phyloP scores from a whole-genome alignment of 2,888 invertebrate genomes.

The Bellardia pandia region DNA sequence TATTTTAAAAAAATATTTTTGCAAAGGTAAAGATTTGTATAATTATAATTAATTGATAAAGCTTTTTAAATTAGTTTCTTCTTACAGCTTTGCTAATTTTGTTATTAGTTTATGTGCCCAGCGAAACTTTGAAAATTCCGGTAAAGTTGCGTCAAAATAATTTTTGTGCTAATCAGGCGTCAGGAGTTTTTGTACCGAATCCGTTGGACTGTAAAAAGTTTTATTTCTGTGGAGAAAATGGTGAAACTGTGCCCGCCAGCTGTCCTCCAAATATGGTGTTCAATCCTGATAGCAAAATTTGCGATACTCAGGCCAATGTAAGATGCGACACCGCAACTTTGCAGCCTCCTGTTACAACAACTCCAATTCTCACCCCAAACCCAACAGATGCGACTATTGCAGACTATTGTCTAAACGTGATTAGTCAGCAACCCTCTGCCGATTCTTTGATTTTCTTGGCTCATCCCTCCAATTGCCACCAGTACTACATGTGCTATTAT shows the following conservation, averaged over 20 bases:
- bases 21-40: neutral
- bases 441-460: conserved; percentile 78
- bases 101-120: neutral
- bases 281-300: conserved; percentile 80
- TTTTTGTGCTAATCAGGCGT: conserved; percentile 76
- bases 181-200: conserved; percentile 80
- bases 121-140: neutral
- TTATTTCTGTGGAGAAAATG: conserved; percentile 79
- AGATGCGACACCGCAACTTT: conserved; percentile 72
- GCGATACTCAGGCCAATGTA: conserved; percentile 79
- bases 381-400: neutral
- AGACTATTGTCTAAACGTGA: conserved; percentile 46
- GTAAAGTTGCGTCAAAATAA: conserved; percentile 36
- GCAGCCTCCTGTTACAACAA: conserved; percentile 1
- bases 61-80: neutral
- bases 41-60: neutral
- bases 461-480: conserved; percentile 79
- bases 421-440: conserved; percentile 46
- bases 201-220: conserved; percentile 80
- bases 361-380: neutral
- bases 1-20: neutral
- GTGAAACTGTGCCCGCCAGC: conserved; percentile 78
- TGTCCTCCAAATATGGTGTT: conserved; percentile 83
- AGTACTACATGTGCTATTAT: conserved; percentile 83
- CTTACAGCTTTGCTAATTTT: conserved; percentile 8